Evolutionary conservation across 2,113 vertebrate species (phyloP), one percentile per base, ranked within the genome.

Genomic region (Garra rufa): DNA sequence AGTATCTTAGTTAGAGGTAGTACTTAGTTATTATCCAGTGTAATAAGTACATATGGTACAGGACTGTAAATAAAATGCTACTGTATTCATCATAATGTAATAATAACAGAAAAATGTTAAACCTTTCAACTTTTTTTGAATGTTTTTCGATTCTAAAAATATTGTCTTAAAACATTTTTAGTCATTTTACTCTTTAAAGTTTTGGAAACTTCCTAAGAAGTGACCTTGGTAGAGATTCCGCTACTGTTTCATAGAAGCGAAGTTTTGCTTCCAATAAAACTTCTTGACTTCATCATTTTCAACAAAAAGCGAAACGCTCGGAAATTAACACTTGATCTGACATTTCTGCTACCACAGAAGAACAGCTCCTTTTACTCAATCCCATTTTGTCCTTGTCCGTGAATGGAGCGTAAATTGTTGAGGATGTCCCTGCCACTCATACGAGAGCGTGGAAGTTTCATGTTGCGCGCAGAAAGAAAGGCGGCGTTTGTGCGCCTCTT

Each of bases 371-470:
- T 34, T 44, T 59, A 24, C 52, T 78, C 75, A 34, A 17, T 61
- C 70, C 74, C 3, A 19, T 71, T 24, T 67, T 50, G 79, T 78
- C 73, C 70, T 83, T 67, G 43, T 61, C 21, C 21, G 13, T 83
- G 67, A 88, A 87, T 83, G 82, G 84, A 84, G 48, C 21, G 70
- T 87, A 76, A 89, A 84, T 84, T 52, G 86, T 70, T 55, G 88
- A 91, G 89, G 86, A 89, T 88, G 87, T 90, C 24, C 70, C 87
- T 87, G 90, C 83, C 89, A 89, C 77, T 89, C 89, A 91, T 88
- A 81, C n/a, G 15, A 71, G 85, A 50, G 76, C 74, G 82, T 83
- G 76, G 34, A 65, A 55, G 86, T 85, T 82, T 91, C 87, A 87
- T 83, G 83, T 90, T 90, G 86, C 90, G 85, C 75, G 10, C 46